These are phyloP conservation scores for Anarhynchus alexandrinus DNA, from an alignment of 2,113 vertebrate genomes.

Conservation along the genomic window DNA sequence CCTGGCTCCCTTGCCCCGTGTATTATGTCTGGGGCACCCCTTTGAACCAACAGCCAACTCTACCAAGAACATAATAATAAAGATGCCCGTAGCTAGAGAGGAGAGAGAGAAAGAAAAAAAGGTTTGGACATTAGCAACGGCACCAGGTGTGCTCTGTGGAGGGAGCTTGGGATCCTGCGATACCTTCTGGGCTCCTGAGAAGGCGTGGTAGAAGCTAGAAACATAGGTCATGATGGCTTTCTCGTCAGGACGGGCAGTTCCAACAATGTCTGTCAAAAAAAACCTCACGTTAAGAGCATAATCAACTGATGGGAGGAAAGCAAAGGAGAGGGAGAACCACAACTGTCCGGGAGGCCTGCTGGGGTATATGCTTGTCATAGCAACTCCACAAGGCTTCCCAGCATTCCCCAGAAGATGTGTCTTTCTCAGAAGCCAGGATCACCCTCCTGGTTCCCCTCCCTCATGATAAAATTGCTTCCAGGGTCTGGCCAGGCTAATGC, in stretches of 20 bases:
- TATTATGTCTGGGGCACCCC: constrained; percentile 28
- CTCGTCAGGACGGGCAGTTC: constrained; percentile 97
- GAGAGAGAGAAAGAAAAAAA: constrained; percentile 58
- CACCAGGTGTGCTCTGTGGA: constrained; percentile 72
- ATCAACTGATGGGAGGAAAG: constrained; percentile 28
- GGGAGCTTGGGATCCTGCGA: constrained; percentile 81
- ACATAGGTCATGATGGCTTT: constrained; percentile 99
- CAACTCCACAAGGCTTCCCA: neutral
- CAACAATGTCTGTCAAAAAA: constrained; percentile 93
- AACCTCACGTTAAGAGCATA: constrained; percentile 70
- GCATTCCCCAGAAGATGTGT: neutral
- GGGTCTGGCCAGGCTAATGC: neutral
- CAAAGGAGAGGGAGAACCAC: constrained; percentile 33
- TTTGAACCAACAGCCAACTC: constrained; percentile 65
- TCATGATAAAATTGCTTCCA: neutral
- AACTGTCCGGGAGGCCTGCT: neutral
- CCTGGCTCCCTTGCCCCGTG: neutral
- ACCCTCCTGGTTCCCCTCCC: neutral
- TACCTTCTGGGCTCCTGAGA: constrained; percentile 99
- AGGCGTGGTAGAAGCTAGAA: constrained; percentile 99
- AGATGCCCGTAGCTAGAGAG: constrained; percentile 62
- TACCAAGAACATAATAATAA: constrained; percentile 62
- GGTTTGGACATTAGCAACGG: constrained; percentile 80
- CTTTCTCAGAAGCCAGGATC: neutral
- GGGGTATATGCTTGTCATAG: neutral